phyloP scores from a whole-genome alignment of 2,888 invertebrate genomes.

The Ophion costatus region DNA sequence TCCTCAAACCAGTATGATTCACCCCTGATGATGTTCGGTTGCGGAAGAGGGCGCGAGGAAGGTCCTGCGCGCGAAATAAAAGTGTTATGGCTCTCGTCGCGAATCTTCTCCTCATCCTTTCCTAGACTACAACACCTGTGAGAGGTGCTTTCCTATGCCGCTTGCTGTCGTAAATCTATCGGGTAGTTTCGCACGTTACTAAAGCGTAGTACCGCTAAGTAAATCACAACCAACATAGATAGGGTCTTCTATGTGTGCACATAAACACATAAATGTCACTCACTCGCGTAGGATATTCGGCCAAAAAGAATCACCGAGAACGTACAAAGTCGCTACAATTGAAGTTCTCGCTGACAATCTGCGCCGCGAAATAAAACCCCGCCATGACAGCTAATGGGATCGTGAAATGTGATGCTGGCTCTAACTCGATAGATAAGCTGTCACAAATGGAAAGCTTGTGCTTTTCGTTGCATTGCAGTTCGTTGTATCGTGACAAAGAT shows the following conservation, averaged over 20 bases:
- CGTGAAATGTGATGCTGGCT: no score
- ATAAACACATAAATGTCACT: neutral
- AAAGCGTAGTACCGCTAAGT: no score
- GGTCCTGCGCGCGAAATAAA: no score
- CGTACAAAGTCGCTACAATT: neutral
- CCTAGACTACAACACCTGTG: conserved; percentile 1
- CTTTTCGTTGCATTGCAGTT: no score
- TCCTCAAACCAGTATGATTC: neutral
- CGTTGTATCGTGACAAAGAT: no score
- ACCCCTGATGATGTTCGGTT: neutral
- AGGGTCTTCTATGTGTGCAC: neutral
- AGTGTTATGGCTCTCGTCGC: neutral
- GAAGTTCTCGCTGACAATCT: no score
- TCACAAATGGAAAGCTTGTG: no score
- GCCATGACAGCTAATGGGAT: no score
- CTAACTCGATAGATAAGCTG: no score
- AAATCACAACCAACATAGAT: neutral
- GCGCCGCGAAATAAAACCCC: no score
- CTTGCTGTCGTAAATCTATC: neutral
- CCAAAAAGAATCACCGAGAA: neutral
- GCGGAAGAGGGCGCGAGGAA: neutral
- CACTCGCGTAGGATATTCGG: neutral
- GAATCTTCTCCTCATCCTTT: no score
- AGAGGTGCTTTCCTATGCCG: neutral
- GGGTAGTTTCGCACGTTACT: conserved; percentile 1